Evolutionary conservation across 2,113 vertebrate species (phyloP).

Genomic region (Acrocephalus kingi): DNA sequence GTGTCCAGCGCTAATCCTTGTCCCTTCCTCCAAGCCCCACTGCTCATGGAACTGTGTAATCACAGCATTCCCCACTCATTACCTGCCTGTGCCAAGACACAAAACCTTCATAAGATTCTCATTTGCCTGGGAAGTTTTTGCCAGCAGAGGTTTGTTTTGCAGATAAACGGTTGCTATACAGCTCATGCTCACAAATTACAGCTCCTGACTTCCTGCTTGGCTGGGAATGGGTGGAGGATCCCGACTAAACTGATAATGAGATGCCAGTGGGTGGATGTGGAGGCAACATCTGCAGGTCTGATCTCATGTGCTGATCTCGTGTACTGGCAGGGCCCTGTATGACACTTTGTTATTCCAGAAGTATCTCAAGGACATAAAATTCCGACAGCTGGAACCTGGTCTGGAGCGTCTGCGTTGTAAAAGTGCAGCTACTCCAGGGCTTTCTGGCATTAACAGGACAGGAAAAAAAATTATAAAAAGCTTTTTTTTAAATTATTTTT

Average conservation of each 20-base stretch:
- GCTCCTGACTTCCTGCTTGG: conserved; percentile 51
- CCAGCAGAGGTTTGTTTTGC: conserved; percentile 61
- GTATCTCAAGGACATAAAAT: conserved; percentile 65
- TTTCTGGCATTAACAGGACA: conserved; percentile 11
- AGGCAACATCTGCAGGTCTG: conserved; percentile 68
- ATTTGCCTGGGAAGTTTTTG: background rate
- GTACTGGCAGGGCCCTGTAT: conserved; percentile 56
- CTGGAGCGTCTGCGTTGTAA: conserved; percentile 10
- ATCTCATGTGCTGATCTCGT: conserved; percentile 71
- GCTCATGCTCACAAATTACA: conserved; percentile 60
- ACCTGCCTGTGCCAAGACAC: background rate
- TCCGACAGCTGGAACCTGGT: conserved; percentile 67
- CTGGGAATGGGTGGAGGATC: conserved; percentile 54
- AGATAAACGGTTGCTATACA: conserved; percentile 66
- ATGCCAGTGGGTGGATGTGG: conserved; percentile 66
- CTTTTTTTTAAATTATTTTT: background rate
- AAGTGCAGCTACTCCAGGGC: conserved; percentile 4
- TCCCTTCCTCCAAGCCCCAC: background rate
- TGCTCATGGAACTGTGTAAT: background rate
- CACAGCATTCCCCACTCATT: background rate
- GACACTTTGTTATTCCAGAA: conserved; percentile 69
- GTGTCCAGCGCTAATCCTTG: too few relatives aligned
- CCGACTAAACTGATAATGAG: conserved; percentile 55
- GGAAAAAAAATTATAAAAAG: background rate
- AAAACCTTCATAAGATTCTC: background rate